These are phyloP conservation scores for Bergia puertoricense DNA, from an alignment of 92 coral and sea anemone species.

Conservation along the genomic window DNA sequence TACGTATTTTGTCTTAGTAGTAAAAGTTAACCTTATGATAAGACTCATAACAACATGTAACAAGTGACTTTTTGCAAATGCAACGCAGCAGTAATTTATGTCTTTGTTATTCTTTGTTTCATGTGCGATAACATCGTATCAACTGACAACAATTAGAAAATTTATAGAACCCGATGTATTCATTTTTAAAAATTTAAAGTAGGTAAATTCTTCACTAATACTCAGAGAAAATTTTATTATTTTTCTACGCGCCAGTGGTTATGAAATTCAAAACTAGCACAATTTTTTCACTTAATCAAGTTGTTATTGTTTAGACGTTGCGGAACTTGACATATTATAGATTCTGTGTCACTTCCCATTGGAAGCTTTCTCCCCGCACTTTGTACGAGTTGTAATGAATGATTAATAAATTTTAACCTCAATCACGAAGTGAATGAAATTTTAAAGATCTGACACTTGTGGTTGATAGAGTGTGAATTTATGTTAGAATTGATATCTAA, in stretches of 20 bases:
- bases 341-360: background rate
- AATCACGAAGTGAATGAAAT: conserved; percentile 17
- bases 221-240: background rate
- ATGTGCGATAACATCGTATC: background rate
- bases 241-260: background rate
- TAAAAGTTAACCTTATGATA: background rate
- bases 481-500: background rate
- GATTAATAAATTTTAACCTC: conserved; percentile 3
- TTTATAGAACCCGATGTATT: background rate
- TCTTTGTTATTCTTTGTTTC: too few species aligned
- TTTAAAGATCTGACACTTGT: background rate
- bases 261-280: too few species aligned
- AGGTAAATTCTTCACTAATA: background rate
- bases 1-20: background rate
- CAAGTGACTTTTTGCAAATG: background rate
- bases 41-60: background rate
- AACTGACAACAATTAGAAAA: background rate
- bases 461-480: background rate
- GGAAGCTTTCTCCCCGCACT: background rate
- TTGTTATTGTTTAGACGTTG: background rate
- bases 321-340: background rate
- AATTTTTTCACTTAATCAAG: background rate
- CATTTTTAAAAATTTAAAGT: background rate
- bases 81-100: background rate
- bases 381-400: background rate